A percentile compares a stretch with the other conserved stretches of the same genome.
These are phyloP conservation scores for Anguilla pacifica DNA, from an alignment of 2,797 vertebrate genomes.

Conservation along the genomic window DNA sequence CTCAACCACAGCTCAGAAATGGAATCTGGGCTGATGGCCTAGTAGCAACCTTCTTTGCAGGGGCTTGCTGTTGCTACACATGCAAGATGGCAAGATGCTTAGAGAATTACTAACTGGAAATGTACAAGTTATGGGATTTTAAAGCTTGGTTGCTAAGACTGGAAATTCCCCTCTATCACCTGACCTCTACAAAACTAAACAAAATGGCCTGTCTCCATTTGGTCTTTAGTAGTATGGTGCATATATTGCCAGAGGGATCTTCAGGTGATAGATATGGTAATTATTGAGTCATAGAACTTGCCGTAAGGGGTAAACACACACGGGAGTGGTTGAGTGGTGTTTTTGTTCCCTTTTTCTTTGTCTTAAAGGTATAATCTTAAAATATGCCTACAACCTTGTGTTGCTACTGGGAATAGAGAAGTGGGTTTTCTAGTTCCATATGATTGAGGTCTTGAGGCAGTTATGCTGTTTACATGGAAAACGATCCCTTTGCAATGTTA, in stretches of 20 bases:
- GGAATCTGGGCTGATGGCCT: conserved; percentile 54
- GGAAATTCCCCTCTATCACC: neutral
- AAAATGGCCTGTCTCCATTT: neutral
- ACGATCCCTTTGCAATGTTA: neutral
- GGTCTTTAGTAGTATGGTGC: neutral
- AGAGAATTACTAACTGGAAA: conserved; percentile 66
- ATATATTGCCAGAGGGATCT: neutral
- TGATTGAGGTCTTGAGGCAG: conserved; percentile 19
- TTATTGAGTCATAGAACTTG: neutral
- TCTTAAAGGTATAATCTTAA: conserved; percentile 3
- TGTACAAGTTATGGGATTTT: conserved; percentile 65
- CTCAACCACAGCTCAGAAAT: conserved; percentile 62
- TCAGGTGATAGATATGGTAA: neutral
- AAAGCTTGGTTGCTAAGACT: conserved; percentile 36
- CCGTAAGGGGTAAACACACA: neutral
- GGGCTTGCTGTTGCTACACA: conserved; percentile 64
- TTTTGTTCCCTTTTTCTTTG: neutral
- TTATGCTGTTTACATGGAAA: neutral
- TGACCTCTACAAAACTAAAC: neutral
- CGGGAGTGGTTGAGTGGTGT: neutral
- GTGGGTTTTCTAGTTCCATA: neutral
- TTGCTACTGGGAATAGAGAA: neutral
- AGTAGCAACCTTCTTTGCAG: conserved; percentile 51
- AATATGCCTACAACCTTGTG: neutral
- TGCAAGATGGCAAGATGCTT: conserved; percentile 58